phyloP scores from a whole-genome alignment of 2,888 invertebrate species.

The Diarsia mendica region DNA sequence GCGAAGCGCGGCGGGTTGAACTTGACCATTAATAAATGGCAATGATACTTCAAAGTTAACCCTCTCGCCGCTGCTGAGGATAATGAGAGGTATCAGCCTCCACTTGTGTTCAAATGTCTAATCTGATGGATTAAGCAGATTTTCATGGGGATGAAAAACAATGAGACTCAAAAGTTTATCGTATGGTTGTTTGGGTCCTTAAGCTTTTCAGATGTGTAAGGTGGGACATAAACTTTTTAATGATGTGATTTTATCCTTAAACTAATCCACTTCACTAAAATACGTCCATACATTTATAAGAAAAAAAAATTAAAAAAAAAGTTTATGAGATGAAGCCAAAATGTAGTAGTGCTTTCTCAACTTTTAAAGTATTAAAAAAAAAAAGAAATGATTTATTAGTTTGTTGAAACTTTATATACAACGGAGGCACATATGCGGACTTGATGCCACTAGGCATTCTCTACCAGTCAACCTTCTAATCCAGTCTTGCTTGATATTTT shows the following conservation, averaged over 20 bases:
- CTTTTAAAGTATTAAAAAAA: too few relatives aligned
- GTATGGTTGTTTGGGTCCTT: constrained; percentile 3
- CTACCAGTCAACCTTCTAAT: too few relatives aligned
- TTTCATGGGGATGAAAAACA: constrained; percentile 47
- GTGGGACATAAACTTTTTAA: background rate
- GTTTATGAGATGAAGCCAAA: too few relatives aligned
- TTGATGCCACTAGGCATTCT: too few relatives aligned
- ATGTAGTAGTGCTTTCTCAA: too few relatives aligned
- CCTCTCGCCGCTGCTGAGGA: constrained; percentile 76
- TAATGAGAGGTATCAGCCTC: constrained; percentile 83
- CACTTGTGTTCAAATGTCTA: constrained; percentile 69
- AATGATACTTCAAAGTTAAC: constrained; percentile 90
- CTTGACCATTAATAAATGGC: constrained; percentile 90
- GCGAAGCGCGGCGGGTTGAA: constrained; percentile 74
- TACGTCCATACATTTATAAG: too few relatives aligned
- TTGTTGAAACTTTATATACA: too few relatives aligned
- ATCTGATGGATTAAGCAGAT: constrained; percentile 62
- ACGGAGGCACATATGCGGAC: too few relatives aligned
- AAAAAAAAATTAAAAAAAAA: too few relatives aligned
- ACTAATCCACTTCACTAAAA: too few relatives aligned
- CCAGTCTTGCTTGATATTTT: too few relatives aligned
- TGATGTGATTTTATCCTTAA: background rate
- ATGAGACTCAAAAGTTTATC: constrained; percentile 42
- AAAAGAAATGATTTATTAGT: too few relatives aligned
- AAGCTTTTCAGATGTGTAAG: constrained; percentile 1